Percentiles rank a stretch among this genome's conserved stretches.
These are phyloP conservation scores for Corbicula japonica DNA, from an alignment of 2,888 invertebrate genomes.

Conservation along the genomic window DNA sequence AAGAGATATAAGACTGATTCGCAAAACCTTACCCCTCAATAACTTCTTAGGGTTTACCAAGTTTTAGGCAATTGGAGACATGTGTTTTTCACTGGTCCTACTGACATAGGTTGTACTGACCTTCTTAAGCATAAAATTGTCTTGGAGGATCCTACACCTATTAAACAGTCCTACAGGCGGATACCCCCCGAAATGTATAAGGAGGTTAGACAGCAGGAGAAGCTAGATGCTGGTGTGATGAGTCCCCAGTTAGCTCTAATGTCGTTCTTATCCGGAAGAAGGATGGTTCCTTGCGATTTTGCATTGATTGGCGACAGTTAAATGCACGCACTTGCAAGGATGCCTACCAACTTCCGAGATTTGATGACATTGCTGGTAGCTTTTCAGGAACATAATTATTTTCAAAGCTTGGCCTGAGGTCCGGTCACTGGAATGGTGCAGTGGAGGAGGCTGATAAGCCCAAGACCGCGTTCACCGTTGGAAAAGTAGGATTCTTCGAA, in stretches of 20 bases:
- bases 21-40: constrained; percentile 17
- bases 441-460: constrained; percentile 39
- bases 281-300: constrained; percentile 53
- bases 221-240: constrained; percentile 36
- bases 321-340: constrained; percentile 51
- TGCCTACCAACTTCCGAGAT: constrained; percentile 47
- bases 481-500: constrained; percentile 53
- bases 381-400: constrained; percentile 38
- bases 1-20: constrained; percentile 11
- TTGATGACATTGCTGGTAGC: constrained; percentile 49
- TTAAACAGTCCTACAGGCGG: constrained; percentile 49
- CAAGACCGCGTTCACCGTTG: constrained; percentile 58
- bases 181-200: constrained; percentile 54
- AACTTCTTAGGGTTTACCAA: constrained; percentile 19
- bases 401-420: constrained; percentile 43
- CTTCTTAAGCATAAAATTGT: constrained; percentile 40
- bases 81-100: constrained; percentile 32
- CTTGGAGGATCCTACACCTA: constrained; percentile 42
- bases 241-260: constrained; percentile 43
- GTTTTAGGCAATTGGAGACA: constrained; percentile 33
- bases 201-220: constrained; percentile 50
- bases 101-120: constrained; percentile 41
- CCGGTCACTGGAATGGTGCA: constrained; percentile 44
- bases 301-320: constrained; percentile 46
- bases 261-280: constrained; percentile 56